A percentile compares a stretch with the other conserved stretches of the same genome.
Conservation (phyloP, 2,113 vertebrate species). For the Xenopus borealis region DNA sequence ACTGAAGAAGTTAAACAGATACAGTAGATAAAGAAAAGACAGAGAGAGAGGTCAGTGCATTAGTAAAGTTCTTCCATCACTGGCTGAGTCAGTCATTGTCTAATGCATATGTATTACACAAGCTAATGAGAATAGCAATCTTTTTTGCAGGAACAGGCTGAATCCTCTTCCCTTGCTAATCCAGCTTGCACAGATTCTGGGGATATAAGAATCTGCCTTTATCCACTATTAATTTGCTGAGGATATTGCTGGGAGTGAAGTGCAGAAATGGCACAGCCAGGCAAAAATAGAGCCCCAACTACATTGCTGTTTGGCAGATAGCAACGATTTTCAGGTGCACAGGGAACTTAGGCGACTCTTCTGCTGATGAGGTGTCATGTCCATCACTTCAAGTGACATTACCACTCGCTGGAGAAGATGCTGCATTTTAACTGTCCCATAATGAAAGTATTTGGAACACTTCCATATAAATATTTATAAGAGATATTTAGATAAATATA, state of each 20-base stretch:
- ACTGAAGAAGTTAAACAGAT: conserved; percentile 10
- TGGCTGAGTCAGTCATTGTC: conserved; percentile 6
- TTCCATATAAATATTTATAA: too few relatives aligned
- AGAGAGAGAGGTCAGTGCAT: conserved; percentile 5
- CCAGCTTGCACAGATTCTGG: not conserved
- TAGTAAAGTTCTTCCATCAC: not conserved
- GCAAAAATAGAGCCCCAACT: conserved; percentile 21
- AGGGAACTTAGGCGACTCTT: not conserved
- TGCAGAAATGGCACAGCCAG: conserved; percentile 10
- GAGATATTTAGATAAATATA: too few relatives aligned
- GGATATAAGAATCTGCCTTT: not conserved
- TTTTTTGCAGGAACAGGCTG: not conserved
- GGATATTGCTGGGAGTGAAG: fast-evolving
- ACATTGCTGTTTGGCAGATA: conserved; percentile 43
- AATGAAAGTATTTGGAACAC: too few relatives aligned
- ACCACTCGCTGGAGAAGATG: not conserved
- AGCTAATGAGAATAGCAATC: not conserved
- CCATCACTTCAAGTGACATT: not conserved
- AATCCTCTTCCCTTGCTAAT: not conserved
- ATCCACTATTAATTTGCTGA: not conserved
- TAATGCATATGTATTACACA: not conserved
- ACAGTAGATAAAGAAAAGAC: not conserved
- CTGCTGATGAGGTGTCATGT: conserved; percentile 20
- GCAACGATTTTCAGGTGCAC: conserved; percentile 49
- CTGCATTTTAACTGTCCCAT: not conserved